These are phyloP conservation scores for Oceanodroma leucorhoa DNA, from an alignment of 2,797 vertebrate genomes.

Conservation along the genomic window DNA sequence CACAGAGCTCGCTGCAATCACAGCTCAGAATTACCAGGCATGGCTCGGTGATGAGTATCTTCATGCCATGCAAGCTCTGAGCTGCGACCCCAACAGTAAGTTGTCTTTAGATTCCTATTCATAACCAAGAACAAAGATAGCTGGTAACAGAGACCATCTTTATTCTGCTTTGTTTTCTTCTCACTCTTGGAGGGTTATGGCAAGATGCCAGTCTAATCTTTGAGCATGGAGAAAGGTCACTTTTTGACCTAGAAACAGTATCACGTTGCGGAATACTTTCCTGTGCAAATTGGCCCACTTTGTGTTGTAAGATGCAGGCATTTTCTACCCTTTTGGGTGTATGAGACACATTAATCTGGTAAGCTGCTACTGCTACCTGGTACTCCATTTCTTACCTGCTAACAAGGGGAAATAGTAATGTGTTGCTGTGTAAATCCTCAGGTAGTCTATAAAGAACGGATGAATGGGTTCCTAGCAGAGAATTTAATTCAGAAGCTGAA, in stretches of 20 bases:
- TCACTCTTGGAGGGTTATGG: not conserved
- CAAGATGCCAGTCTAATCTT: not conserved
- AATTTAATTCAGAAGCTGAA: not conserved
- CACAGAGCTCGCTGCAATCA: slow-evolving; percentile 75
- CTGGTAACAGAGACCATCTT: not conserved
- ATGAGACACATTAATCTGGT: not conserved
- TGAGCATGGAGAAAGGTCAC: not conserved
- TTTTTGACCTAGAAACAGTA: not conserved
- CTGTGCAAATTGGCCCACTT: not conserved
- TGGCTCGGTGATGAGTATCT: slow-evolving; percentile 88
- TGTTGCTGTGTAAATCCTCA: not conserved
- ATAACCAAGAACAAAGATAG: not conserved
- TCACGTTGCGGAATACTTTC: not conserved
- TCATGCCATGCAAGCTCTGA: slow-evolving; percentile 80
- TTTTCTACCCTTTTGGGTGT: not conserved
- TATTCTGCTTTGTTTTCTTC: not conserved
- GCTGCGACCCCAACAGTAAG: slow-evolving; percentile 83
- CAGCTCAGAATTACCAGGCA: slow-evolving; percentile 75
- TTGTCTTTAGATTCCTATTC: not conserved
- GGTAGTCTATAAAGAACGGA: not conserved
- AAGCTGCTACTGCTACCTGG: not conserved
- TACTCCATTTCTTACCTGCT: not conserved
- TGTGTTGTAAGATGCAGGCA: not conserved
- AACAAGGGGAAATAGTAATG: not conserved
- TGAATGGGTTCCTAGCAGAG: not conserved